These are phyloP conservation scores for Drosophila simulans DNA, from an alignment of 1,140 invertebrate species.

Conservation along the genomic window DNA sequence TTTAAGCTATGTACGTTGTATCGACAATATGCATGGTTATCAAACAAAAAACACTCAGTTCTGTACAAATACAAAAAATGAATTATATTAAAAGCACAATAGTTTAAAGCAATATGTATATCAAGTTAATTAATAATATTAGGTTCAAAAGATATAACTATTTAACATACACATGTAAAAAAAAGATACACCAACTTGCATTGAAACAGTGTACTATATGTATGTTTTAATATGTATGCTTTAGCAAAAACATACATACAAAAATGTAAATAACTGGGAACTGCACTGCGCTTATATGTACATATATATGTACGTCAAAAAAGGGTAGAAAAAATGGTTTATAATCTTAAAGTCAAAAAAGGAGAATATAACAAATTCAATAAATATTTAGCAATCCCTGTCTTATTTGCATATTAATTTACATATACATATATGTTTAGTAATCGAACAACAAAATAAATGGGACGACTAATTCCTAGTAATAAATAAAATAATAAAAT, in stretches of 20 bases:
- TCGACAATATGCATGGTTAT: neutral
- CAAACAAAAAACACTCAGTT: constrained; percentile 17
- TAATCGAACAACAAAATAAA: too few relatives aligned
- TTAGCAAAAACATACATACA: neutral
- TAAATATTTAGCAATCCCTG: too few relatives aligned
- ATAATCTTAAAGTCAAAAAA: too few relatives aligned
- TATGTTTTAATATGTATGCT: neutral
- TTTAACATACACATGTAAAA: neutral
- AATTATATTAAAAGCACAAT: constrained; percentile 7
- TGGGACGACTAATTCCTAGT: too few relatives aligned
- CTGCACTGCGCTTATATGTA: too few relatives aligned
- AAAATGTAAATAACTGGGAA: neutral
- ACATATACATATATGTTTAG: too few relatives aligned
- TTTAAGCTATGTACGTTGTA: neutral
- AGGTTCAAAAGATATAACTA: neutral
- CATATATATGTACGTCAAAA: too few relatives aligned
- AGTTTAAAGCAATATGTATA: constrained; percentile 1
- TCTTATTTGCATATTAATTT: too few relatives aligned
- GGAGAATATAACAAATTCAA: too few relatives aligned
- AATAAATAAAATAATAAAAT: too few relatives aligned
- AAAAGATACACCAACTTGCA: constrained; percentile 6
- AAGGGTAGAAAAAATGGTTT: too few relatives aligned
- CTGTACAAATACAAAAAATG: constrained; percentile 11
- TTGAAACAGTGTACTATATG: neutral
- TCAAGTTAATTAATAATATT: neutral